Conservation (phyloP, 2,113 vertebrate genomes). For the Mola mola region DNA sequence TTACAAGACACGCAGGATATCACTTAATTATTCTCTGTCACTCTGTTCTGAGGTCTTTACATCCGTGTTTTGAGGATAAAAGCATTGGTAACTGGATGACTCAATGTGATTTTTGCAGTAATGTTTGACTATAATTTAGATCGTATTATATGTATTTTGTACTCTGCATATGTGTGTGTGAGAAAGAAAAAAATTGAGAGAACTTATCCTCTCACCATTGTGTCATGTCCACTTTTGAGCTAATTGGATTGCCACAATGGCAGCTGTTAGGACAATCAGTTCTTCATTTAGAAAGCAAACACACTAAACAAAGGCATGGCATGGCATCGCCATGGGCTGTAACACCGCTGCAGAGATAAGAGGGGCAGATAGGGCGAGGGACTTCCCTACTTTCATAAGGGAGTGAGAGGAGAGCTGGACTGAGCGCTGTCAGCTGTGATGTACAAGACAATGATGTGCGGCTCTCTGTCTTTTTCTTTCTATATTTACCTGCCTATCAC, state of each 20-base stretch:
- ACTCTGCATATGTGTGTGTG: background rate
- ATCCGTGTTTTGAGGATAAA: background rate
- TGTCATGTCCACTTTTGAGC: conserved; percentile 59
- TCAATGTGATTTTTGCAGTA: no score
- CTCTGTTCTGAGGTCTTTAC: no score
- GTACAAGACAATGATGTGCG: conserved; percentile 51
- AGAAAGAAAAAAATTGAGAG: conserved; percentile 18
- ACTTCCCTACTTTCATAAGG: conserved; percentile 66
- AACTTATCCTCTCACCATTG: conserved; percentile 30
- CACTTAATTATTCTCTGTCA: no score
- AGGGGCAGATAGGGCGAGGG: conserved; percentile 36
- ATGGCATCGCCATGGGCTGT: conserved; percentile 55
- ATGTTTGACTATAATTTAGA: no score
- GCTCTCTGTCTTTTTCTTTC: conserved; percentile 54
- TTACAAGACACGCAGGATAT: no score
- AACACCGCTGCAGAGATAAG: conserved; percentile 38
- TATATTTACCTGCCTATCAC: conserved; percentile 71
- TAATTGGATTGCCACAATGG: conserved; percentile 57
- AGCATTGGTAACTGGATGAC: no score
- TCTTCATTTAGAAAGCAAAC: conserved; percentile 66
- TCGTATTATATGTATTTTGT: no score
- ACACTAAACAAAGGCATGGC: conserved; percentile 59
- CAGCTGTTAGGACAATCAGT: conserved; percentile 64
- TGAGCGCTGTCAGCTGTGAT: conserved; percentile 42
- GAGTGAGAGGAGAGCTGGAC: conserved; percentile 16